Evolutionary conservation across 2,888 invertebrate species (phyloP), one percentile per base, ranked within the genome.

Genomic region (Prosapia bicincta): DNA sequence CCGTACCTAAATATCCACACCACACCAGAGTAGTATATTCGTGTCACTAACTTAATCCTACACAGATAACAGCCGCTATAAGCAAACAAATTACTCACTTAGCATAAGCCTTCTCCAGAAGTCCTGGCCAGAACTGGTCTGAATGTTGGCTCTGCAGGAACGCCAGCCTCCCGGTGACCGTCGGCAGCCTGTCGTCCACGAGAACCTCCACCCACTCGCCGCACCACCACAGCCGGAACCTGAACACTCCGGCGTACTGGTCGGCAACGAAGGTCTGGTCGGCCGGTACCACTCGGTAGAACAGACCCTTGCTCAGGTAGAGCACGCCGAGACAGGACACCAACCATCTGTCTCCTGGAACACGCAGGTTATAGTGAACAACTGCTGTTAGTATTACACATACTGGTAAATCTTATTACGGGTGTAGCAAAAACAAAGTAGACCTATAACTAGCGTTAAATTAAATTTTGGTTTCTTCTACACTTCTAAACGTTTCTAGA

Each of bases 151-250:
- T 90, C 84, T 96, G 96, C 78, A 96, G 88, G 85, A 97, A 97
- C 54, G 95, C 94, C 78, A 96, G 87, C 79, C 93, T 90, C 10
- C 94, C 95, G 83, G 94, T 93, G 66, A 96, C 94, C 0, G 95
- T 95, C 6, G 96, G 96, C 77, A 97, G 87, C 25, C 95, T 89
- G 85, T 97, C 97, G 84, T 97, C 96, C 23, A 97, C 94, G 71
- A 96, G 87, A 32, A 93, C 93, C 84, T 96, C 96, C 26, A 93
- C 91, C 96, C 96, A 97, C 83, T 95, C 93, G 3, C 96, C 96
- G 83, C 95, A 95, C 95, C 96, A 96, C 96, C 96, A 97, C 25
- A 97, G 85, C 0, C 96, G 91, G 85, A 97, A 97, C 79, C 96
- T 91, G 86, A 94, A 95, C 23, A 95, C 91, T 0, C 95, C 95